These are phyloP conservation scores for Crotalus helleri DNA, from an alignment of 2,113 vertebrate species.

Conservation along the genomic window DNA sequence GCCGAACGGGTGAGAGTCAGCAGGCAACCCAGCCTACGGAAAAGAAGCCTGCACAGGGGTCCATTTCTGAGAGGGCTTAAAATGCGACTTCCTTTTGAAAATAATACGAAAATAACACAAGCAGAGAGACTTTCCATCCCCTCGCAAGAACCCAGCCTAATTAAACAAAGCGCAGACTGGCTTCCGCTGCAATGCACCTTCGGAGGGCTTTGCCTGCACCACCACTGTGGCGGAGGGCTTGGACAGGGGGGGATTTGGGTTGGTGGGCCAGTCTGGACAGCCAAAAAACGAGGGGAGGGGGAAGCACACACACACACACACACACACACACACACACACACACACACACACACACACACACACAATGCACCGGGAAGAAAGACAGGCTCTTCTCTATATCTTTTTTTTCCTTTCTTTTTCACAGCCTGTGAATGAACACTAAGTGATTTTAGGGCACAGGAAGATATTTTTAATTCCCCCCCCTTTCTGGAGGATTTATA, in stretches of 20 bases:
- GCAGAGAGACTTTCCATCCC: background rate
- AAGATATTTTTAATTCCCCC: background rate
- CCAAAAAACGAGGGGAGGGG: background rate
- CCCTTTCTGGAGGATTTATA: background rate
- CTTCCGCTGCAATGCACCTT: constrained; percentile 29
- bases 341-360: rapidly evolving
- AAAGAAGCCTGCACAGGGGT: background rate
- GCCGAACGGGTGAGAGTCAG: constrained; percentile 2
- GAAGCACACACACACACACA: rapidly evolving
- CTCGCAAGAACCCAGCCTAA: constrained; percentile 33
- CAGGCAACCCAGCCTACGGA: background rate
- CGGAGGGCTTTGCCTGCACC: background rate
- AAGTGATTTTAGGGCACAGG: background rate
- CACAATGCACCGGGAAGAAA: background rate
- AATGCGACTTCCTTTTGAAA: constrained; percentile 12
- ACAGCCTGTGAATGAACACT: background rate
- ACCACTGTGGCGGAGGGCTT: background rate
- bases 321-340: too few species aligned
- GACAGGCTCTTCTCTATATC: background rate
- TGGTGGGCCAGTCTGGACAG: rapidly evolving
- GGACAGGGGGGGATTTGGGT: rapidly evolving
- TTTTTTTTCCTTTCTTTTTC: background rate
- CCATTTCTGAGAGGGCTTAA: background rate
- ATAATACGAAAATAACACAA: rapidly evolving
- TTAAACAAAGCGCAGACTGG: constrained; percentile 57